phyloP scores from a whole-genome alignment of 2,888 invertebrate genomes.

The Lepidonotus clava region DNA sequence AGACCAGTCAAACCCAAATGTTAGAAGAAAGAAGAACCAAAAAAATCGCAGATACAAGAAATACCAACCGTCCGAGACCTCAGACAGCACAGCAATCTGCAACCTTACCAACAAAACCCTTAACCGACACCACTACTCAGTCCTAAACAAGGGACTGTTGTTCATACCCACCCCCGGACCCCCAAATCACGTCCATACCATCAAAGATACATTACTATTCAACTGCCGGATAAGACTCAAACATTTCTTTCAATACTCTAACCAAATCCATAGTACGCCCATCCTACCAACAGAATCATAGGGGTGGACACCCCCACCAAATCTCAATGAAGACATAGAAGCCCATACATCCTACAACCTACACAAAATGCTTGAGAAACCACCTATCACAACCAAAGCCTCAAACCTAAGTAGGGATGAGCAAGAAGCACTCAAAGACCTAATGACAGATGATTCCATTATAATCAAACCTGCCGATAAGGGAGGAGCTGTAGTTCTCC shows the following conservation, averaged over 20 bases:
- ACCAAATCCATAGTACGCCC: background rate
- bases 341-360: background rate
- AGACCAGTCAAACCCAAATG: background rate
- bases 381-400: background rate
- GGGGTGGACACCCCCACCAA: background rate
- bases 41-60: background rate
- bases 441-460: background rate
- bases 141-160: background rate
- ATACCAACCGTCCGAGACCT: background rate
- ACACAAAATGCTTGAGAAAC: background rate
- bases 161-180: background rate
- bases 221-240: background rate
- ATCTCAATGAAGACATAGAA: background rate
- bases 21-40: background rate
- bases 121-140: background rate
- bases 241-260: background rate
- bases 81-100: background rate
- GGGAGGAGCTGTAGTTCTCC: slow-evolving; percentile 15
- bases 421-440: background rate
- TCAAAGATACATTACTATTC: background rate
- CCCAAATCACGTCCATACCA: background rate
- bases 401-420: background rate
- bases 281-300: background rate
- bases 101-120: background rate
- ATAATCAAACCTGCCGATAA: slow-evolving; percentile 2